Conservation (phyloP, 2,888 invertebrate species). For the Nomada hirtipes region DNA sequence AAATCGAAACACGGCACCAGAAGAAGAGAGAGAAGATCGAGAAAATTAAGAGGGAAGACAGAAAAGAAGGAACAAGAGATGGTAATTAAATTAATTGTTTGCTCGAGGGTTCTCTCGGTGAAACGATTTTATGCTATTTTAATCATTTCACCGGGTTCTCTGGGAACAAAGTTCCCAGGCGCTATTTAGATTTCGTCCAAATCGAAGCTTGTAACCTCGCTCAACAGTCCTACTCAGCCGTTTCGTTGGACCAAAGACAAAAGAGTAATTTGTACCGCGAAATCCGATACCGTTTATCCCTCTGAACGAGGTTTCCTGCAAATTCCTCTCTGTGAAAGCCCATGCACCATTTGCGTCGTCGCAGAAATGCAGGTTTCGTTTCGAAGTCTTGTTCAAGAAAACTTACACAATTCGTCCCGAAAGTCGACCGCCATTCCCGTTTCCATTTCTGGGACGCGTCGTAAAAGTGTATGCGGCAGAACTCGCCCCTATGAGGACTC, state of each 20-base stretch:
- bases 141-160: no score
- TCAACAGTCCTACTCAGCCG: background rate
- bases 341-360: conserved; percentile 8
- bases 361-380: background rate
- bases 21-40: no score
- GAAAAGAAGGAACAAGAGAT: no score
- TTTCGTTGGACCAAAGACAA: no score
- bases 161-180: background rate
- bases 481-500: background rate
- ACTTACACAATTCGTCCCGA: conserved; percentile 20
- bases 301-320: background rate
- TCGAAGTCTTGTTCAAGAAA: conserved; percentile 16
- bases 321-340: background rate
- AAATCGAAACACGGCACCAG: no score
- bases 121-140: no score
- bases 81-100: no score
- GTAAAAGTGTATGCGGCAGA: background rate
- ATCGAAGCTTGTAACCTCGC: background rate
- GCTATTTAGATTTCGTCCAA: background rate
- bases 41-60: no score
- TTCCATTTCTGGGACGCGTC: background rate
- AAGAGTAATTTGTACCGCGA: no score
- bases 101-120: no score
- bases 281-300: background rate
- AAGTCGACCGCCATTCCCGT: conserved; percentile 26